Conservation (phyloP, 2,888 invertebrate species). For the Scelioninae gen. 2 region DNA sequence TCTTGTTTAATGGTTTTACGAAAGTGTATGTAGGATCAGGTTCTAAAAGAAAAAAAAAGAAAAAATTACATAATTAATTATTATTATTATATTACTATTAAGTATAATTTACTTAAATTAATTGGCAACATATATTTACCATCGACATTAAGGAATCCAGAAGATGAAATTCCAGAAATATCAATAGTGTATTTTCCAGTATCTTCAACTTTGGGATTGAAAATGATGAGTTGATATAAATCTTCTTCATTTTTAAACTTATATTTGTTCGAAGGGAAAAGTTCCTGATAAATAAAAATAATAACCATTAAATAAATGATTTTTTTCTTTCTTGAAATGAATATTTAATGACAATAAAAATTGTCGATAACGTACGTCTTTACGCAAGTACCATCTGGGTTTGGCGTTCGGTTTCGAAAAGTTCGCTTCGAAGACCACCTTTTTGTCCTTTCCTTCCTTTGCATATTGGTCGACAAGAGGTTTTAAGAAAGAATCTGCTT, state of each 20-base stretch:
- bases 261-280: slow-evolving; percentile 96
- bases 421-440: slow-evolving; percentile 93
- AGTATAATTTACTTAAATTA: too few relatives aligned
- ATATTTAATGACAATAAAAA: neutral
- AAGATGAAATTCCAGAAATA: slow-evolving; percentile 91
- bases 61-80: too few relatives aligned
- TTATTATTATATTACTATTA: too few relatives aligned
- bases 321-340: too few relatives aligned
- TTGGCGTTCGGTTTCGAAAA: slow-evolving; percentile 98
- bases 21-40: slow-evolving; percentile 96
- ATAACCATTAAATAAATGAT: too few relatives aligned
- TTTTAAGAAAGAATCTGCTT: slow-evolving; percentile 95
- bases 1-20: slow-evolving; percentile 92
- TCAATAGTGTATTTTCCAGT: slow-evolving; percentile 97
- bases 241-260: slow-evolving; percentile 96
- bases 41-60: slow-evolving; percentile 81
- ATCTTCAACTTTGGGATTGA: slow-evolving; percentile 95
- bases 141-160: slow-evolving; percentile 95
- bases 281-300: slow-evolving; percentile 80
- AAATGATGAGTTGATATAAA: slow-evolving; percentile 92
- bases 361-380: slow-evolving; percentile 85
- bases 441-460: slow-evolving; percentile 97
- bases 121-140: too few relatives aligned
- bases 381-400: slow-evolving; percentile 93
- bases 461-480: slow-evolving; percentile 95